These are phyloP conservation scores for Myiozetetes cayanensis DNA, from an alignment of 2,113 vertebrate species.

Conservation along the genomic window DNA sequence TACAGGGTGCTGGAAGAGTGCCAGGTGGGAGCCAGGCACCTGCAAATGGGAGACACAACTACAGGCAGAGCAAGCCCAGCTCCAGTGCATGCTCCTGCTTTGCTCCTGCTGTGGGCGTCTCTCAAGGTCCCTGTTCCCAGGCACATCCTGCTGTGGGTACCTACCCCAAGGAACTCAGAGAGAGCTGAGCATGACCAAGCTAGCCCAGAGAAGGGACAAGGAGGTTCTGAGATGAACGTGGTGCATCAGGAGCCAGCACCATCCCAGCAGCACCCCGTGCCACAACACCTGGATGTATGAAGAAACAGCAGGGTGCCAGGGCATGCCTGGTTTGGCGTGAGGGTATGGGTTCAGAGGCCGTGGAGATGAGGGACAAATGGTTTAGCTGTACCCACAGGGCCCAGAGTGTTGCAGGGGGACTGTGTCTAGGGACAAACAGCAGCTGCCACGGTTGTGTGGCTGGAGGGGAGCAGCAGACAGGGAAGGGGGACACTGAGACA, in stretches of 20 bases:
- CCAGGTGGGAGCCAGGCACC: neutral
- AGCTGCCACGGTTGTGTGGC: fast-evolving
- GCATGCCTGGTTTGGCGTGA: fast-evolving
- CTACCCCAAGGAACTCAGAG: neutral
- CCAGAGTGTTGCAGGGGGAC: fast-evolving
- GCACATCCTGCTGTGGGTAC: no score
- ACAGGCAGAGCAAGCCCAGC: neutral
- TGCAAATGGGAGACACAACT: neutral
- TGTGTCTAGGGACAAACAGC: neutral
- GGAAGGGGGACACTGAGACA: neutral
- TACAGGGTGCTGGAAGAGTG: neutral
- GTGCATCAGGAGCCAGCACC: neutral
- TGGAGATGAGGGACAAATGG: neutral
- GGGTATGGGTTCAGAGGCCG: neutral
- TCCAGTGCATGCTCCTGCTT: neutral
- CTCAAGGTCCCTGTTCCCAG: neutral
- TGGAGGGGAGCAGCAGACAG: neutral
- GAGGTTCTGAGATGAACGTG: fast-evolving
- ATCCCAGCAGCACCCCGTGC: neutral
- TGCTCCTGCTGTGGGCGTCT: neutral
- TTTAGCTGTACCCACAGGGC: neutral
- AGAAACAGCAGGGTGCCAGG: neutral
- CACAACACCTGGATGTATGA: neutral
- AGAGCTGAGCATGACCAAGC: neutral
- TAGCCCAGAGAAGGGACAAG: neutral